Percentiles rank a stretch among this genome's conserved stretches.
Evolutionary conservation across 1,140 invertebrate genomes (phyloP).

Genomic region (Cotesia chilonis): DNA sequence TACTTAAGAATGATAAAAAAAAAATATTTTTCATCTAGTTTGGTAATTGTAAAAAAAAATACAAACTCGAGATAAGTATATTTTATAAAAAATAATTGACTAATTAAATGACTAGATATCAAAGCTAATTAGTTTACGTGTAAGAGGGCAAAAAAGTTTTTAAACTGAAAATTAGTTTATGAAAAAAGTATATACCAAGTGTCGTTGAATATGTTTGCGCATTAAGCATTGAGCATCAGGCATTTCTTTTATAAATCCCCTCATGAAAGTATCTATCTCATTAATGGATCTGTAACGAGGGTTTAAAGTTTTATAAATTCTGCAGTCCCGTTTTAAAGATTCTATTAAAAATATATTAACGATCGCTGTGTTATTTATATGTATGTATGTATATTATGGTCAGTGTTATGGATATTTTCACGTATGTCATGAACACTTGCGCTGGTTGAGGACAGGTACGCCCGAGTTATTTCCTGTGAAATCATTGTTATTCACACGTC

Average conservation of each 20-base stretch:
- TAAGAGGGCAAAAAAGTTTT: slow-evolving; percentile 55
- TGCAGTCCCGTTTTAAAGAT: not conserved
- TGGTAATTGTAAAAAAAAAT: too few relatives aligned
- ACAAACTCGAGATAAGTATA: too few relatives aligned
- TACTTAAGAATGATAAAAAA: too few relatives aligned
- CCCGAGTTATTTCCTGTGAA: slow-evolving; percentile 41
- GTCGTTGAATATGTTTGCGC: slow-evolving; percentile 35
- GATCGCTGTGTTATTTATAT: slow-evolving; percentile 3
- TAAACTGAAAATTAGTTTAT: not conserved
- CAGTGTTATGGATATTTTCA: slow-evolving; percentile 29
- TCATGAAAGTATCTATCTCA: slow-evolving; percentile 48
- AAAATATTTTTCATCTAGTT: too few relatives aligned
- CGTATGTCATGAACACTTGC: slow-evolving; percentile 38
- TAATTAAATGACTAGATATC: too few relatives aligned
- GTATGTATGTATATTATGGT: not conserved
- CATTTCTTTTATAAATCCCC: slow-evolving; percentile 49
- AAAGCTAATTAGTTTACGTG: slow-evolving; percentile 46
- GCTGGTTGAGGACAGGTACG: slow-evolving; percentile 36
- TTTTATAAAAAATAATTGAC: too few relatives aligned
- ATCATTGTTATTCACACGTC: slow-evolving; percentile 16
- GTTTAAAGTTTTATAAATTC: slow-evolving; percentile 13
- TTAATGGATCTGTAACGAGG: slow-evolving; percentile 51
- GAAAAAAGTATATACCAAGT: not conserved
- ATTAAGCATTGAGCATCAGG: slow-evolving; percentile 4
- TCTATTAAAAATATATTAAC: not conserved